Evolutionary conservation across 1,140 invertebrate species (phyloP).

Genomic region (Pollicipes pollicipes): DNA sequence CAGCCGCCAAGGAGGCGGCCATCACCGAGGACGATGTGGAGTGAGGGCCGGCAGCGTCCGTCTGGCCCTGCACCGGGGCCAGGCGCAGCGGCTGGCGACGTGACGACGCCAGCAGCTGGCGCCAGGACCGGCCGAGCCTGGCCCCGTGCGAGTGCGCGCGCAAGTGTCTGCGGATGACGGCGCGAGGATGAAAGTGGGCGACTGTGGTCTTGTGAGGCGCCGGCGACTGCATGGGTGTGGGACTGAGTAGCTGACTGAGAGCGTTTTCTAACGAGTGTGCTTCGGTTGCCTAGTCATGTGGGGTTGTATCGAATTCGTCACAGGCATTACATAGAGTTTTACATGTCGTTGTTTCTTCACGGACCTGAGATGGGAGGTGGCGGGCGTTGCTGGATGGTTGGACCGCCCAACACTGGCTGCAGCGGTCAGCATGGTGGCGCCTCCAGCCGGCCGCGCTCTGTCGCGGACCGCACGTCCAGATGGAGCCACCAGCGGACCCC

Average conservation of each 20-base stretch:
- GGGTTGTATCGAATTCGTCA: neutral
- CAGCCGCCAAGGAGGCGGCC: neutral
- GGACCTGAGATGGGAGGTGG: too few relatives aligned
- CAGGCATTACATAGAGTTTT: neutral
- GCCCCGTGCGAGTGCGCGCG: neutral
- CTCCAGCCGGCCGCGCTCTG: too few relatives aligned
- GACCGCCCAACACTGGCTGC: too few relatives aligned
- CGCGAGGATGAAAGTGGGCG: neutral
- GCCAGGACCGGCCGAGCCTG: too few relatives aligned
- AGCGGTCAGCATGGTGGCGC: too few relatives aligned
- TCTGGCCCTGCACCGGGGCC: too few relatives aligned
- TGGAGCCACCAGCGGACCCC: too few relatives aligned
- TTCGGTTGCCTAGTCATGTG: neutral
- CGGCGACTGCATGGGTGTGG: too few relatives aligned
- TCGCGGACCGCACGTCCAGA: too few relatives aligned
- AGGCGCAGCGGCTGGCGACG: too few relatives aligned
- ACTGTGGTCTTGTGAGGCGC: neutral
- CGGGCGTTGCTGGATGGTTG: too few relatives aligned
- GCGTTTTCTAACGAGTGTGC: neutral
- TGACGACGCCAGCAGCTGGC: too few relatives aligned
- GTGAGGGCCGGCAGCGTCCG: constrained; percentile 4
- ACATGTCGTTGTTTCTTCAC: neutral
- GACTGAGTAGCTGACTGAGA: neutral
- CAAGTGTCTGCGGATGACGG: neutral
- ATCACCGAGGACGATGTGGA: constrained; percentile 17